These are phyloP conservation scores for Diarsia brunnea DNA, from an alignment of 2,888 invertebrate species.

Conservation along the genomic window DNA sequence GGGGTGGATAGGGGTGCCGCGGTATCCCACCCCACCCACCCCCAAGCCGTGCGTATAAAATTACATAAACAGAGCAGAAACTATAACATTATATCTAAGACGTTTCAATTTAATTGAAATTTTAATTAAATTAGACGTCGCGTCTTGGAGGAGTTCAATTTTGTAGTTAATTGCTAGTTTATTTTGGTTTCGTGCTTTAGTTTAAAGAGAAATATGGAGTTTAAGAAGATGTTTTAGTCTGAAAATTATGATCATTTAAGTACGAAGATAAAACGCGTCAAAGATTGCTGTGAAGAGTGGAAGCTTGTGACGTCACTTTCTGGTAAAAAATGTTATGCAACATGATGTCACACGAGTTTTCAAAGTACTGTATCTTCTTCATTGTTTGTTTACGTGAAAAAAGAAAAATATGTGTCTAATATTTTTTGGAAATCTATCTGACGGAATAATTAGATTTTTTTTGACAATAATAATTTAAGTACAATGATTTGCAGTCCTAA, in stretches of 20 bases:
- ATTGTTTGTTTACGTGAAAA: too few relatives aligned
- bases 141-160: slow-evolving; percentile 46
- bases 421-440: too few relatives aligned
- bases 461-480: too few relatives aligned
- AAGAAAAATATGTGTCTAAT: too few relatives aligned
- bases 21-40: slow-evolving; percentile 31
- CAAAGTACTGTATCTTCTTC: too few relatives aligned
- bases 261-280: not conserved
- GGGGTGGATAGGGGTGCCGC: slow-evolving; percentile 45
- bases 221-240: not conserved
- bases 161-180: slow-evolving; percentile 48
- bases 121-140: slow-evolving; percentile 75
- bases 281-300: too few relatives aligned
- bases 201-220: not conserved
- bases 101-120: slow-evolving; percentile 78
- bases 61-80: slow-evolving; percentile 75
- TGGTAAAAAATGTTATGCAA: too few relatives aligned
- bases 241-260: not conserved
- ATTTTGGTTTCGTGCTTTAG: not conserved
- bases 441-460: too few relatives aligned
- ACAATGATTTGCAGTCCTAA: too few relatives aligned
- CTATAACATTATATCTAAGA: slow-evolving; percentile 72
- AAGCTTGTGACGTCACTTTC: too few relatives aligned
- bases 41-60: slow-evolving; percentile 72
- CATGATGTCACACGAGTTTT: too few relatives aligned